Conservation (phyloP, 2,113 vertebrate species). For the Crypturellus undulatus region DNA sequence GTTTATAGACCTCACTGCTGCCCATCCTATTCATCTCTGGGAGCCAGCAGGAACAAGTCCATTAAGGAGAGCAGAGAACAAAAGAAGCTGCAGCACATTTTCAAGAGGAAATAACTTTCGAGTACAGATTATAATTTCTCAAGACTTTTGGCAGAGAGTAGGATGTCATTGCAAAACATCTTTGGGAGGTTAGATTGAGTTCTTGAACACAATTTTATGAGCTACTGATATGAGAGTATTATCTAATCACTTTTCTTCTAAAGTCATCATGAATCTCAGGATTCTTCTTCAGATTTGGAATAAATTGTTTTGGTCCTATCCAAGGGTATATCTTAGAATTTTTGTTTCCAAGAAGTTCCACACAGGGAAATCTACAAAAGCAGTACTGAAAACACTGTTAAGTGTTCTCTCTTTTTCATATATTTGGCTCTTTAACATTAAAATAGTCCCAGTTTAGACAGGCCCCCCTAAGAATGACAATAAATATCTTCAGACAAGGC, state of each 20-base stretch:
- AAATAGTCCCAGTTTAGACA: background rate
- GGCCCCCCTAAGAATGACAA: no score
- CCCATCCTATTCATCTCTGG: background rate
- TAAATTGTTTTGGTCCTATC: background rate
- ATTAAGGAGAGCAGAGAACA: background rate
- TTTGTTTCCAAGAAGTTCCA: background rate
- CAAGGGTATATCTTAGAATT: background rate
- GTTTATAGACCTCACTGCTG: background rate
- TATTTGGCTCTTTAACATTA: background rate
- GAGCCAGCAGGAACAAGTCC: background rate
- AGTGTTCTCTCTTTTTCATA: background rate
- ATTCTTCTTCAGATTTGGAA: background rate
- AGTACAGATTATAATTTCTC: background rate
- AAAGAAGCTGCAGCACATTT: background rate
- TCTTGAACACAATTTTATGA: background rate
- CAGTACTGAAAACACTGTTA: rapidly evolving
- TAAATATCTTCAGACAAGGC: no score
- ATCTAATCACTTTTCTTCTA: background rate
- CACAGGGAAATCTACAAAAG: background rate
- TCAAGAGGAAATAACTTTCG: background rate
- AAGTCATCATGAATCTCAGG: background rate
- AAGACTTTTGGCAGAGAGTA: background rate
- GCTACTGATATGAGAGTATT: background rate
- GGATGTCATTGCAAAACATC: background rate
- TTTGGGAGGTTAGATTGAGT: background rate